These are phyloP conservation scores for Apteryx owenii DNA, from an alignment of 2,113 vertebrate genomes.

Conservation along the genomic window DNA sequence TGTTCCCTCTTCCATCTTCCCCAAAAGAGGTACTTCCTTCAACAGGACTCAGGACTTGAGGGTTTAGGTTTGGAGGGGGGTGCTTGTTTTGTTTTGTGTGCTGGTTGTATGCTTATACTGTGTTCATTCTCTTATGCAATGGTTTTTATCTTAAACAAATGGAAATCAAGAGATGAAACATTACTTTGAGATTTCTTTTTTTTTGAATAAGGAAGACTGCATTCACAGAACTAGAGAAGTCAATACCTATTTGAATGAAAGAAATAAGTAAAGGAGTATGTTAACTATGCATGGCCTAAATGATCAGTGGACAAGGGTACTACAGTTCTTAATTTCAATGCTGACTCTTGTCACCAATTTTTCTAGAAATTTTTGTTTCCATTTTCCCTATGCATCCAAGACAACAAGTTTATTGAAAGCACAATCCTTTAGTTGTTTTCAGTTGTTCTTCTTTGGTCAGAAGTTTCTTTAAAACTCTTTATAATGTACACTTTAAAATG, in stretches of 20 bases:
- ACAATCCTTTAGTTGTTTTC: background rate
- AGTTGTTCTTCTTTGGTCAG: background rate
- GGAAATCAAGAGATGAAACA: background rate
- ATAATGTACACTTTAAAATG: background rate
- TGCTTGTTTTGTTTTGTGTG: background rate
- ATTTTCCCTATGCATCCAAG: background rate
- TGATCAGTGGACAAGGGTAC: background rate
- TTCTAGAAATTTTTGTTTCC: background rate
- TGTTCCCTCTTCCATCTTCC: background rate
- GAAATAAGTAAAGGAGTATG: background rate
- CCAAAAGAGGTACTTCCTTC: background rate
- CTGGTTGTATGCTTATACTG: too few species aligned
- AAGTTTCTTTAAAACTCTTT: background rate
- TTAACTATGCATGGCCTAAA: background rate
- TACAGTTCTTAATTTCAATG: background rate
- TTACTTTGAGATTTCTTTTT: background rate
- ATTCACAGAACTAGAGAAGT: background rate
- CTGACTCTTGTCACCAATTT: background rate
- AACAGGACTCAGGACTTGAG: background rate
- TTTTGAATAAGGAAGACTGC: rapidly evolving
- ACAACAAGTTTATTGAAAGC: background rate
- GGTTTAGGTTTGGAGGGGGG: background rate
- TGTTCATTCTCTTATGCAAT: background rate
- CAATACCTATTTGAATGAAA: background rate
- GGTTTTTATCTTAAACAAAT: background rate